Evolutionary conservation across 2,113 vertebrate species (phyloP).

Genomic region (Tonatia bakeri): DNA sequence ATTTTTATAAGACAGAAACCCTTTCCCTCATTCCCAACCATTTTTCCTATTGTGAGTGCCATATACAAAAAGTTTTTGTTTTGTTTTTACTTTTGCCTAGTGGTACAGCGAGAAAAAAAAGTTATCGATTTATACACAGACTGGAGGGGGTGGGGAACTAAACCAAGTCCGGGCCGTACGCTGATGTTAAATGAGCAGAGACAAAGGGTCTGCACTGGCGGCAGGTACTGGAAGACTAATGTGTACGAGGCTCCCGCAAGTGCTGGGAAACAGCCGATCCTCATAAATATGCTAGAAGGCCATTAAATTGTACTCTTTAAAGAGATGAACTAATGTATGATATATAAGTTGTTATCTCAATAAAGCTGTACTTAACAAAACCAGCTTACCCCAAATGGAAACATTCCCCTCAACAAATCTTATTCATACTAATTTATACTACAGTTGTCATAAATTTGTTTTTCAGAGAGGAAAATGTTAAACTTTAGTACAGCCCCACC

Average conservation of each 20-base stretch:
- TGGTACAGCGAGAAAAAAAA: not conserved
- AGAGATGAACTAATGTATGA: not conserved
- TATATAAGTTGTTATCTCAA: not conserved
- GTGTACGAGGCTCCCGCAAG: not conserved
- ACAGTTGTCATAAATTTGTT: not conserved
- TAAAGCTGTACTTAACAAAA: not conserved
- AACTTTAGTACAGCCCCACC: not conserved
- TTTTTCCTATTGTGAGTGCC: not conserved
- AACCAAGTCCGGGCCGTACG: not conserved
- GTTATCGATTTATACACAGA: not conserved
- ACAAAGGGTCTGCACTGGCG: not conserved
- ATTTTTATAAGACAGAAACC: not conserved
- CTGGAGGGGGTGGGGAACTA: not conserved
- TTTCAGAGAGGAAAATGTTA: not conserved
- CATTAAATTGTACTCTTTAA: not conserved
- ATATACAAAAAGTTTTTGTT: not conserved
- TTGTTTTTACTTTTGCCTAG: not conserved
- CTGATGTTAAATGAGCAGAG: not conserved
- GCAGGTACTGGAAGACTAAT: not conserved
- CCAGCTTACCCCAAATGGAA: not conserved
- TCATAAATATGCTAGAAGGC: not conserved
- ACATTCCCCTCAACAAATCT: not conserved
- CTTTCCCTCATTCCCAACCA: not conserved
- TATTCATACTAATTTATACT: not conserved
- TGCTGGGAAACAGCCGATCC: not conserved